A percentile compares a stretch with the other conserved stretches of the same genome.
phyloP scores from a whole-genome alignment of 1,140 invertebrate genomes.

The Eubasilissa regina region DNA sequence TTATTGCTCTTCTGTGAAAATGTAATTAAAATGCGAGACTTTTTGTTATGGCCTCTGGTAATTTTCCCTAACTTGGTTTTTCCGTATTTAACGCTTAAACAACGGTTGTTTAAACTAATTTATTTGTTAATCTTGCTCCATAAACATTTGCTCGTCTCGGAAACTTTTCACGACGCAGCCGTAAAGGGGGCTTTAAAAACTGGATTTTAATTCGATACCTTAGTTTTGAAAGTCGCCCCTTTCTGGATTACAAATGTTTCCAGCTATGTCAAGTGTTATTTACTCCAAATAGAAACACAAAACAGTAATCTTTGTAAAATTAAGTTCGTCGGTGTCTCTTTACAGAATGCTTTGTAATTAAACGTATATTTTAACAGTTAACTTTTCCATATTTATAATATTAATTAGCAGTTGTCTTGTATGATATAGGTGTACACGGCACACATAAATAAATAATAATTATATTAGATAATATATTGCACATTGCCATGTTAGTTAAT shows the following conservation, averaged over 20 bases:
- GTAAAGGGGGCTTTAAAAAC: conserved; percentile 13
- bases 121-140: conserved; percentile 47
- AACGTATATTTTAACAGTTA: no score
- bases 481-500: no score
- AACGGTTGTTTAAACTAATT: conserved; percentile 51
- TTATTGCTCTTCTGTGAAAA: conserved; percentile 53
- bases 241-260: background rate
- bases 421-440: no score
- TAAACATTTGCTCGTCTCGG: conserved; percentile 40
- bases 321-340: no score
- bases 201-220: conserved; percentile 34
- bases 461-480: no score
- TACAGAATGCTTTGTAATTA: no score
- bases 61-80: conserved; percentile 49
- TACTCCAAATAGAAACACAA: background rate
- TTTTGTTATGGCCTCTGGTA: conserved; percentile 44
- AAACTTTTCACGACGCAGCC: conserved; percentile 27
- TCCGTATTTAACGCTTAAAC: conserved; percentile 45
- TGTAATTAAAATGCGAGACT: conserved; percentile 53
- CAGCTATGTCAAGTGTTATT: background rate
- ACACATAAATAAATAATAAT: no score
- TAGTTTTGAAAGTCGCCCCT: conserved; percentile 15
- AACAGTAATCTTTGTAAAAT: background rate
- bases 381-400: no score
- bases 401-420: no score